phyloP scores from a whole-genome alignment of 2,797 vertebrate species.

The Onychomys leucogaster region DNA sequence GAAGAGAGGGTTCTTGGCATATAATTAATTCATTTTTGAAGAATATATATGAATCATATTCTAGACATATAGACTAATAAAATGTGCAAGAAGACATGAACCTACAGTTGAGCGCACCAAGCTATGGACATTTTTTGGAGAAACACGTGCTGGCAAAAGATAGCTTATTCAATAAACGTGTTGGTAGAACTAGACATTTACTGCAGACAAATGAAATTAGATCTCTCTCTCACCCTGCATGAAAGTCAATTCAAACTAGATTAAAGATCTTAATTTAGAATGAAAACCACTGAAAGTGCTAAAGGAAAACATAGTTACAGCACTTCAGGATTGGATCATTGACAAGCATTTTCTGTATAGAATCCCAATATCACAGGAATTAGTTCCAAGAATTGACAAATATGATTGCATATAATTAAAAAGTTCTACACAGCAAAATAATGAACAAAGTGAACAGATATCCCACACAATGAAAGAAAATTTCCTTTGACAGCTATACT shows the following conservation, averaged over 20 bases:
- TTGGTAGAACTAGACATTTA: neutral
- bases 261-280: neutral
- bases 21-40: neutral
- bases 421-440: neutral
- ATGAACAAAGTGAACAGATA: neutral
- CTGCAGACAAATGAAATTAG: neutral
- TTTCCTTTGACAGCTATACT: neutral
- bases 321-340: neutral
- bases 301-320: neutral
- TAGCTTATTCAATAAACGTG: neutral
- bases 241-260: neutral
- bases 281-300: neutral
- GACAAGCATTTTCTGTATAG: neutral
- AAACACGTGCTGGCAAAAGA: neutral
- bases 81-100: neutral
- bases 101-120: neutral
- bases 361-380: neutral
- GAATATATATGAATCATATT: neutral
- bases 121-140: neutral
- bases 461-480: neutral
- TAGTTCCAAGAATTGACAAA: neutral
- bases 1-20: too few relatives aligned
- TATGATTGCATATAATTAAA: too few relatives aligned
- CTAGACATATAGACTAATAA: neutral
- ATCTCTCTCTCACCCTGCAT: neutral